Evolutionary conservation across 2,113 vertebrate genomes (phyloP).

Genomic region (human): GRCh38 chr1:156819001-156819500

Average conservation of each 20-base stretch:
- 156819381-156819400: no score
- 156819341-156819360: no score
- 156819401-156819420: no score
- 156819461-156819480: no score
- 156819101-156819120: not conserved
- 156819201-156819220: not conserved
- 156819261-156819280: not conserved
- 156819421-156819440: no score
- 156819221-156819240: not conserved
- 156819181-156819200: not conserved
- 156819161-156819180: not conserved
- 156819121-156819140: not conserved
- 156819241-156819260: not conserved
- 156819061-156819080: not conserved
- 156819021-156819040: not conserved
- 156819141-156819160: not conserved
- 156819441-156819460: no score
- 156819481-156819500: no score
- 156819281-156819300: not conserved
- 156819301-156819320: not conserved
- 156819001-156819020: no score
- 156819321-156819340: no score
- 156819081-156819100: not conserved
- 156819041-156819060: not conserved
- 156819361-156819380: no score